Percentiles rank a stretch among this genome's conserved stretches.
These are phyloP conservation scores for Cylas formicarius DNA, from an alignment of 1,140 invertebrate genomes.

Conservation along the genomic window DNA sequence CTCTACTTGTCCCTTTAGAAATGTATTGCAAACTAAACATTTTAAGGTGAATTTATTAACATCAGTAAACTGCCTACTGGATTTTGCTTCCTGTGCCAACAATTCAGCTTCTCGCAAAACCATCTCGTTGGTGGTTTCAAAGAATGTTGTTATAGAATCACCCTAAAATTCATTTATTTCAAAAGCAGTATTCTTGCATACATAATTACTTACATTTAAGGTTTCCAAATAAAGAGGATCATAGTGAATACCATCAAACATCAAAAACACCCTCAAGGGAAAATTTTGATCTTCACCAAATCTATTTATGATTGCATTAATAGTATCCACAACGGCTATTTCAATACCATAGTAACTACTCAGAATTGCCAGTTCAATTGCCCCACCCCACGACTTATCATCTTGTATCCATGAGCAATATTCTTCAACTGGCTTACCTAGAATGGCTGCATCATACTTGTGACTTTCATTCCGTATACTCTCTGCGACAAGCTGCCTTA, in stretches of 20 bases:
- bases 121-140: conserved; percentile 64
- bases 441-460: conserved; percentile 76
- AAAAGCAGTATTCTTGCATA: conserved; percentile 16
- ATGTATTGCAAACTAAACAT: conserved; percentile 69
- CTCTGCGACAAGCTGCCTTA: conserved; percentile 82
- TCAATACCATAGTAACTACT: conserved; percentile 82
- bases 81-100: conserved; percentile 79
- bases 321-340: conserved; percentile 89
- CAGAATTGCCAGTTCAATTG: conserved; percentile 88
- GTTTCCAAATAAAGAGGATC: conserved; percentile 86
- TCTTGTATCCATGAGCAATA: conserved; percentile 85
- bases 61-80: conserved; percentile 82
- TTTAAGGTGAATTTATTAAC: conserved; percentile 77
- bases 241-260: conserved; percentile 96
- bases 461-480: conserved; percentile 68
- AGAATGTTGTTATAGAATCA: conserved; percentile 67
- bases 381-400: conserved; percentile 87
- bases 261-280: conserved; percentile 73
- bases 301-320: conserved; percentile 81
- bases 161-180: conserved; percentile 45
- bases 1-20: conserved; percentile 68
- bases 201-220: conserved; percentile 44
- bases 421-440: conserved; percentile 77
- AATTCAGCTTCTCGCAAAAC: conserved; percentile 73
- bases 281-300: conserved; percentile 92